Base-by-base conservation (phyloP, 2,113 vertebrate species). In the Phoxinus phoxinus region DNA sequence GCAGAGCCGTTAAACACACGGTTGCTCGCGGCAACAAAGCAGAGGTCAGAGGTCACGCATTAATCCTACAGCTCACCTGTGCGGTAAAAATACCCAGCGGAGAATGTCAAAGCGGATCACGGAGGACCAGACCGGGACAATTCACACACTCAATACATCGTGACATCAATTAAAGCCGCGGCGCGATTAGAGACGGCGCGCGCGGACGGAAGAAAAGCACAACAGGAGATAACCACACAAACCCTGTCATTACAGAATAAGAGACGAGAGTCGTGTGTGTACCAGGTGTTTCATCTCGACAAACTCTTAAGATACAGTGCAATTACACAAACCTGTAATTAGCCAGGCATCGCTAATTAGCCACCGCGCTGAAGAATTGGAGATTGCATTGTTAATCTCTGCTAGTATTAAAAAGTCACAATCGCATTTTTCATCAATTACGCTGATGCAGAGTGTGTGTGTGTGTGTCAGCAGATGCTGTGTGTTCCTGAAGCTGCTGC, bases 241-340 rank as follows among this genome's bases (percentile, higher is more conserved):
- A 88, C 79, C 88, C 85, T 73, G 32, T 87, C 87, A 91, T 91
- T 90, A 91, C 88, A 86, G 81, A 85, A 88, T 88, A 89, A 89
- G 74, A 87, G 86, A 85, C 72, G 84, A 3, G 89, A 87, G 81
- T 87, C 87, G n/a, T n/a, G n/a, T 83, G 65, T 87, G 83, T 86
- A 83, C 76, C 89, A 91, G 89, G 89, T 90, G 76, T 83, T 89
- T 89, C 83, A 88, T 89, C 87, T 86, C 85, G 77, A 88, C 88
- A 90, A 87, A 88, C 86, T 87, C 89, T 90, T 88, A 91, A 81
- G 86, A 88, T 89, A 88, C 85, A 53, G 80, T 86, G 88, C 86
- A 90, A 91, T 91, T 91, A 88, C 71, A 84, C 81, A 87, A 83
- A 86, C 87, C 83, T 87, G 84, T 86, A 90, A 91, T 91, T 90